Percentiles rank a stretch among this genome's conserved stretches.
These are phyloP conservation scores for Pyrrhia umbra DNA, from an alignment of 2,888 invertebrate genomes.

Conservation along the genomic window DNA sequence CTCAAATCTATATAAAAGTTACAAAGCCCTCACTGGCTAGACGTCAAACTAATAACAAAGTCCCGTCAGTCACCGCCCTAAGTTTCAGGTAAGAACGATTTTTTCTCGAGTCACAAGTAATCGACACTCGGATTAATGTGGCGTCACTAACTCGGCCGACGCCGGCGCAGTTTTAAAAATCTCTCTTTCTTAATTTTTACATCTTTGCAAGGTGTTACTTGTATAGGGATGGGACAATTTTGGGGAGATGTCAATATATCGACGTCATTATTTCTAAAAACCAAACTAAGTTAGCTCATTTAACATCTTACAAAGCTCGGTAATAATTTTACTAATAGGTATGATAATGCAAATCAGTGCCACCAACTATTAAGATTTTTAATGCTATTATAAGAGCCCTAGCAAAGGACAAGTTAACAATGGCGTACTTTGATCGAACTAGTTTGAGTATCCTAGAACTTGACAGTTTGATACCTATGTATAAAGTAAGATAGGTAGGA, in stretches of 20 bases:
- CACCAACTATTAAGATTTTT: too few species aligned
- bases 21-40: constrained; percentile 29
- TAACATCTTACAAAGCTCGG: too few species aligned
- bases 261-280: constrained; percentile 6
- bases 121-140: constrained; percentile 88
- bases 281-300: too few species aligned
- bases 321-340: too few species aligned
- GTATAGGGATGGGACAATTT: constrained; percentile 60
- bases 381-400: too few species aligned
- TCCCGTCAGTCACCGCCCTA: constrained; percentile 58
- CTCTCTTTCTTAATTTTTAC: constrained; percentile 89
- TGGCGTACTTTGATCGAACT: too few species aligned
- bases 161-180: constrained; percentile 80
- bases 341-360: too few species aligned
- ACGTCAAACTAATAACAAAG: constrained; percentile 51
- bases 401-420: too few species aligned
- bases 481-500: too few species aligned
- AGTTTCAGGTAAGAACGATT: constrained; percentile 67
- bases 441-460: too few species aligned
- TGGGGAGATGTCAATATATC: constrained; percentile 49
- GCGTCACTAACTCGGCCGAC: constrained; percentile 86
- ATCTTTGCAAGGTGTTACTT: constrained; percentile 86
- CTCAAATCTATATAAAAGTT: constrained; percentile 6
- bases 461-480: too few species aligned
- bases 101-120: constrained; percentile 76